Conservation (phyloP, 2,888 invertebrate species). For the Philaethria dido region DNA sequence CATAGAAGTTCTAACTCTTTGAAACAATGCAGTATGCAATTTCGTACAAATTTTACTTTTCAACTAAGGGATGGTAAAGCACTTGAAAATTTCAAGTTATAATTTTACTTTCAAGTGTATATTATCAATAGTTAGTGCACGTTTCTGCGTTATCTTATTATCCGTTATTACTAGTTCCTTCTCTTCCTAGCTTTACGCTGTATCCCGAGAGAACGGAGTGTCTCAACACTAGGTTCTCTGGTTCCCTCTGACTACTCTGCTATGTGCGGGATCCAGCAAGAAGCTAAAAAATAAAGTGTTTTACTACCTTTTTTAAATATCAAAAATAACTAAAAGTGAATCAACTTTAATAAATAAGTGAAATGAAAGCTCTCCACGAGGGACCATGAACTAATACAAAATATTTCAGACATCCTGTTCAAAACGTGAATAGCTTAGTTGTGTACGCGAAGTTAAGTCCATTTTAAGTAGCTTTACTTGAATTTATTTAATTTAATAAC, state of each 20-base stretch:
- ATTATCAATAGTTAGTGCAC: no score
- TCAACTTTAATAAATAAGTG: background rate
- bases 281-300: no score
- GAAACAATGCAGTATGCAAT: conserved; percentile 28
- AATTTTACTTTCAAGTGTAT: no score
- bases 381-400: background rate
- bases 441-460: background rate
- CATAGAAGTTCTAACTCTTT: conserved; percentile 36
- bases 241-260: no score
- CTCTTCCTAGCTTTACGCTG: no score
- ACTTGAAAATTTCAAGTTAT: conserved; percentile 25
- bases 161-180: no score
- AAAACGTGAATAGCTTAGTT: background rate
- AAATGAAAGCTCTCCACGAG: background rate
- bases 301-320: no score
- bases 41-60: conserved; percentile 35
- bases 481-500: background rate
- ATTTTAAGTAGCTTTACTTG: background rate
- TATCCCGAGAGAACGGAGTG: no score
- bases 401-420: background rate
- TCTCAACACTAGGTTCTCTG: no score
- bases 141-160: no score
- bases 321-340: background rate
- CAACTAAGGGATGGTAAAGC: conserved; percentile 19
- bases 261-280: no score